Conservation (phyloP, 1,140 invertebrate genomes). For the Condylostylus longicornis region DNA sequence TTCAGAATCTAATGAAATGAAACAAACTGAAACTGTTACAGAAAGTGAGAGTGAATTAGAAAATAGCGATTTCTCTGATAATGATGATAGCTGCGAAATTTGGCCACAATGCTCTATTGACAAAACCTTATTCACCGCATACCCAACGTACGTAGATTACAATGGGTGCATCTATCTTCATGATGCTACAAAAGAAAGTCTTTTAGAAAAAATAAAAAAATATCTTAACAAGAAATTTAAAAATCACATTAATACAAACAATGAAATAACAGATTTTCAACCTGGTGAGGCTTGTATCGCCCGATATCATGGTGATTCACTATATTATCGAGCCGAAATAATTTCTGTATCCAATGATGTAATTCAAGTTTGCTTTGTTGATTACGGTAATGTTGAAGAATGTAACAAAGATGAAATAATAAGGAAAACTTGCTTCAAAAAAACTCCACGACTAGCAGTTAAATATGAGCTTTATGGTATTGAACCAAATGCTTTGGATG, state of each 20-base stretch:
- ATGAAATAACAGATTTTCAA: conserved; percentile 27
- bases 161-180: conserved; percentile 40
- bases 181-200: conserved; percentile 29
- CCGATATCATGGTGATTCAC: conserved; percentile 40
- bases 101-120: conserved; percentile 18
- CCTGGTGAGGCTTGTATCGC: conserved; percentile 46
- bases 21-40: too few species aligned
- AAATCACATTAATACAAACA: conserved; percentile 30
- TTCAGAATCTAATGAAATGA: too few species aligned
- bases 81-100: too few species aligned
- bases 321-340: conserved; percentile 46
- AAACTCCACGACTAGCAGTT: conserved; percentile 42
- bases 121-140: conserved; percentile 33
- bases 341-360: conserved; percentile 20
- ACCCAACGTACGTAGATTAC: conserved; percentile 41
- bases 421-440: conserved; percentile 39
- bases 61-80: too few species aligned
- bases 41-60: too few species aligned
- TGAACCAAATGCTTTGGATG: conserved; percentile 19
- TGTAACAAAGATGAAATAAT: conserved; percentile 37
- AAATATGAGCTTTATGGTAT: conserved; percentile 35
- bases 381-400: conserved; percentile 45
- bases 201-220: conserved; percentile 35
- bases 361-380: conserved; percentile 41
- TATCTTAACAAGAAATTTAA: conserved; percentile 36